Evolutionary conservation across 2,113 vertebrate genomes (phyloP), one percentile per base, ranked within the genome.

Genomic region (Vireo altiloquus): DNA sequence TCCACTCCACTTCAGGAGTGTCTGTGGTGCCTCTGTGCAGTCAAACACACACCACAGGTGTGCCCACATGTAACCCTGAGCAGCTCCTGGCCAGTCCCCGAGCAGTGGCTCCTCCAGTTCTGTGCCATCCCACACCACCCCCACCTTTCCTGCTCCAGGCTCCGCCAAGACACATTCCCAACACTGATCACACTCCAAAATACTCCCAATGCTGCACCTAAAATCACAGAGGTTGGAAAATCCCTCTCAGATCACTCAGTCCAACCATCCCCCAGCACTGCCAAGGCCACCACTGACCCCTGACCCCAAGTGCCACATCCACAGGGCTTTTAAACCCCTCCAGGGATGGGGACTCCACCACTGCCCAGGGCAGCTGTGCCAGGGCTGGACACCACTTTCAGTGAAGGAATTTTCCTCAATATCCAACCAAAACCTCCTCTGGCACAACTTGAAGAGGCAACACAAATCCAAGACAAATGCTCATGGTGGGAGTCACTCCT

Each of bases 1-100:
- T 13, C 49, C 39, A 23, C 23, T 76, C 28, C 5, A 14, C 49
- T 59, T 64, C 35, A 72, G 44, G 35, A 72, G 21, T 10, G 33
- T 25, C 25, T 75, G 37, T 13, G 2, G 4, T 13, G 22, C 9
- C 18, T 44, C n/a, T 44, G 59, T 2, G 46, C 53, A 83, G 11
- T 6, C 8, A 23, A n/a, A 64, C 4, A 6, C 8, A 16, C 71
- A 37, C 1, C 13, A 4, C 33, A 3, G 16, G 11, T 1, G 9
- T 7, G 60, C 35, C 42, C 61, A 53, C 2, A 3, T 44, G 63
- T 8, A 49, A 37, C 4, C 24, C 63, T 68, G 31, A 39, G 15
- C 52, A 40, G 9, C 54, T 64, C 68, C 78, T 37, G 44, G 30
- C 15, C 22, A 82, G 49, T 1, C 35, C 60, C 17, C 0, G 3